phyloP scores from a whole-genome alignment of 2,113 vertebrate genomes.

The Propithecus coquereli region DNA sequence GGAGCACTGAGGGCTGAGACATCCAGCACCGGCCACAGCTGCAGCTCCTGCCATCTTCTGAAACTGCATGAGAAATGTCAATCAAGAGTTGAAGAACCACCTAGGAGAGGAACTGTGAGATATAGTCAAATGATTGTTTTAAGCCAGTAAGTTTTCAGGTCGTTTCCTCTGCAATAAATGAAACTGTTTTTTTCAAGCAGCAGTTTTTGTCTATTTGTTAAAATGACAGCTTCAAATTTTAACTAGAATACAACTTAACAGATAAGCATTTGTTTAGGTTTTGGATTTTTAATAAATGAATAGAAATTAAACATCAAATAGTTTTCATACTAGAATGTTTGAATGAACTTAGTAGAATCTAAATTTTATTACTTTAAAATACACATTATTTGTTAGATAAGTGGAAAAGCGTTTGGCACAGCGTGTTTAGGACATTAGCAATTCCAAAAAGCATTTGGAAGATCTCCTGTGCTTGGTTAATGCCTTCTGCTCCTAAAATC shows the following conservation, averaged over 20 bases:
- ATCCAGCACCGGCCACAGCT: background rate
- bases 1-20: background rate
- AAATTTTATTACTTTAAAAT: constrained; percentile 41
- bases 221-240: background rate
- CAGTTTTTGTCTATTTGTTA: background rate
- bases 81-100: background rate
- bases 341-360: constrained; percentile 25
- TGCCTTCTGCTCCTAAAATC: background rate
- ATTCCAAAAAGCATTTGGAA: background rate
- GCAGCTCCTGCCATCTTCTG: background rate
- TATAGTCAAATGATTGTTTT: background rate
- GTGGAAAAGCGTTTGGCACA: constrained; percentile 6
- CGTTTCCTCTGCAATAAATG: background rate
- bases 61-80: background rate
- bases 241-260: background rate
- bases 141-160: background rate
- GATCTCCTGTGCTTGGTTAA: background rate
- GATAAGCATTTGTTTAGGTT: background rate
- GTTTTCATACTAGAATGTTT: constrained; percentile 27
- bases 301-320: background rate
- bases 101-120: background rate
- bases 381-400: constrained; percentile 13
- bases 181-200: background rate
- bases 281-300: background rate
- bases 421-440: background rate